phyloP scores from a whole-genome alignment of 2,888 invertebrate species.

The Clepsis dumicolana region DNA sequence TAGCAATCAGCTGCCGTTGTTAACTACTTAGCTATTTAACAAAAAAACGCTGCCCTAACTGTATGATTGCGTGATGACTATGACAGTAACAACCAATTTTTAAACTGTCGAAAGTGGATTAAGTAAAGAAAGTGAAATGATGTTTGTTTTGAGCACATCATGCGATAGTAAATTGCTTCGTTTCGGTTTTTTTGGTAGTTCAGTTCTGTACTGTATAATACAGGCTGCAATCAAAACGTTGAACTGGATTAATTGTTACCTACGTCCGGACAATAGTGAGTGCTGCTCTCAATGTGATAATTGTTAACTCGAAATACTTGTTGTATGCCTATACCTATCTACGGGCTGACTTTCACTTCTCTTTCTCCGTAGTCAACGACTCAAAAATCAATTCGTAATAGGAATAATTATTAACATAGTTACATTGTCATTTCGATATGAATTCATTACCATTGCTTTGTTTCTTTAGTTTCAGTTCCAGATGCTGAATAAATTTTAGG shows the following conservation, averaged over 20 bases:
- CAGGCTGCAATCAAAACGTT: conserved; percentile 53
- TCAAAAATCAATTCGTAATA: conserved; percentile 50
- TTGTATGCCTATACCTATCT: conserved; percentile 50
- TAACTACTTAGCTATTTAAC: neutral
- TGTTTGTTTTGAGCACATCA: conserved; percentile 61
- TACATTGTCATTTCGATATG: neutral
- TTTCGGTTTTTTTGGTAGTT: conserved; percentile 49
- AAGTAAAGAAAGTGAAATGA: conserved; percentile 50
- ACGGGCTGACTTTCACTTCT: conserved; percentile 60
- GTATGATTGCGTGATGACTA: conserved; percentile 38
- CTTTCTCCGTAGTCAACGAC: conserved; percentile 56
- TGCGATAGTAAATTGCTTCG: conserved; percentile 52
- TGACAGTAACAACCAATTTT: conserved; percentile 42
- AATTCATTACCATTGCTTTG: neutral
- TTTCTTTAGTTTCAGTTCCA: neutral
- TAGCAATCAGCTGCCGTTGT: conserved; percentile 3
- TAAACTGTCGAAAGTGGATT: conserved; percentile 47
- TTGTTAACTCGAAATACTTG: conserved; percentile 57
- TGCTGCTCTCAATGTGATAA: conserved; percentile 63
- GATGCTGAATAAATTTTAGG: too few species aligned
- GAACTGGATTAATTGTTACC: conserved; percentile 62
- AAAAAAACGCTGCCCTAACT: conserved; percentile 20
- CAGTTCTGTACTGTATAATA: conserved; percentile 47
- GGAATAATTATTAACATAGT: neutral
- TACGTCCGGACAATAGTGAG: conserved; percentile 51